Percentiles rank a stretch among this genome's conserved stretches.
Conservation (phyloP, 92 coral and sea anemone species). For the Phenganax stokvisi region DNA sequence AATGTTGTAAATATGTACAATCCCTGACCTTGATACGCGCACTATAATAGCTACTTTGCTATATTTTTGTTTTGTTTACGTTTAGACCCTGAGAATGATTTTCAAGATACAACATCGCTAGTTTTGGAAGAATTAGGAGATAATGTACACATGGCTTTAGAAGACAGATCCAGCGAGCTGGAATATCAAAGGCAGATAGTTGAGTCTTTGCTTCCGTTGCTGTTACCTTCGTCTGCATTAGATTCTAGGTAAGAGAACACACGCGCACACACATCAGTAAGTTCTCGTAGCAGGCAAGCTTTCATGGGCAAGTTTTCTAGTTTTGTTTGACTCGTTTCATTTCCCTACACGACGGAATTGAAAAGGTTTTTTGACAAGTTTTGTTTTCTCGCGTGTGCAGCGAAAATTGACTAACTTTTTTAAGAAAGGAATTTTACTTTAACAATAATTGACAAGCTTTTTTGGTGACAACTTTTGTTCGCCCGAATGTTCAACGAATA, state of each 20-base stretch:
- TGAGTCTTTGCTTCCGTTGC: constrained; percentile 66
- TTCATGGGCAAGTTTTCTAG: background rate
- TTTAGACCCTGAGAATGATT: constrained; percentile 39
- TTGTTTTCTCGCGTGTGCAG: no score
- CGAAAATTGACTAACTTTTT: background rate
- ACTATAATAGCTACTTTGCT: background rate
- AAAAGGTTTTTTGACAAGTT: background rate
- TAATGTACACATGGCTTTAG: constrained; percentile 73
- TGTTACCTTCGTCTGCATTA: constrained; percentile 72
- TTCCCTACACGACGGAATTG: background rate
- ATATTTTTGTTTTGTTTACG: background rate
- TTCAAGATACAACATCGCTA: constrained; percentile 51
- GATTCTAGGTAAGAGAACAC: constrained; percentile 61
- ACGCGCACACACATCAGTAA: background rate
- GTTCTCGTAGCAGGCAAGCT: background rate
- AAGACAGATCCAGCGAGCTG: constrained; percentile 72
- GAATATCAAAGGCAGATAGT: constrained; percentile 79
- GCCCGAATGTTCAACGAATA: no score
- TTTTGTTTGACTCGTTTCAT: no score
- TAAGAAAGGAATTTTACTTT: background rate
- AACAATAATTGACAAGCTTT: background rate
- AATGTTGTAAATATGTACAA: no score
- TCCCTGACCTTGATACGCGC: background rate
- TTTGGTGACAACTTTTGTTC: background rate
- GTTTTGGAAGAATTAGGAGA: constrained; percentile 70